Evolutionary conservation across 2,888 invertebrate species (phyloP).

Genomic region (Notocelia uddmanniana): DNA sequence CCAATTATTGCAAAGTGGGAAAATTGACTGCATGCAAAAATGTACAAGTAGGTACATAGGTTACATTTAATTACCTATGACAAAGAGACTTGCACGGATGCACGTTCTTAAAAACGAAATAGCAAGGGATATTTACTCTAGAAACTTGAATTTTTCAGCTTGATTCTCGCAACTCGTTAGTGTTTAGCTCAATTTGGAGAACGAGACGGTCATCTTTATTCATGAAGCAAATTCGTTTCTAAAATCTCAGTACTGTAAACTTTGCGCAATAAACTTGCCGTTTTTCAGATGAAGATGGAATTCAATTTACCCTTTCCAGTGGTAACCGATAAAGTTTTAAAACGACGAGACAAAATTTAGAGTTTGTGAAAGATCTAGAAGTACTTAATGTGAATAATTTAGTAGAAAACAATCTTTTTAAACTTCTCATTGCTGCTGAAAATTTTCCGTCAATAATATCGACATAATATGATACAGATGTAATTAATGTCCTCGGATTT

Average conservation of each 20-base stretch:
- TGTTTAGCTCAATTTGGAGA: background rate
- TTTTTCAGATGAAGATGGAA: conserved; percentile 30
- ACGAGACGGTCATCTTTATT: conserved; percentile 30
- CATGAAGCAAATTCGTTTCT: conserved; percentile 40
- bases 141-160: background rate
- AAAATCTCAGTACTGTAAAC: conserved; percentile 24
- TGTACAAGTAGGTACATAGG: too few species aligned
- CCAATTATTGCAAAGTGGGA: too few species aligned
- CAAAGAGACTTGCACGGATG: too few species aligned
- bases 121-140: too few species aligned
- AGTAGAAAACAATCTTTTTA: background rate
- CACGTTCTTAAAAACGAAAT: too few species aligned
- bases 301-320: conserved; percentile 36
- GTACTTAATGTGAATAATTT: background rate
- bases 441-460: too few species aligned
- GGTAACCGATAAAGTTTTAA: conserved; percentile 32
- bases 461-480: too few species aligned
- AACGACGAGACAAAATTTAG: conserved; percentile 5
- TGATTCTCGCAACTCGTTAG: background rate
- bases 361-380: conserved; percentile 4
- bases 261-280: conserved; percentile 21
- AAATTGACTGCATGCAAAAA: too few species aligned
- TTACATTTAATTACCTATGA: too few species aligned
- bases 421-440: too few species aligned
- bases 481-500: too few species aligned